phyloP scores from a whole-genome alignment of 92 coral and sea anemone genomes.

The Porites divaricata region DNA sequence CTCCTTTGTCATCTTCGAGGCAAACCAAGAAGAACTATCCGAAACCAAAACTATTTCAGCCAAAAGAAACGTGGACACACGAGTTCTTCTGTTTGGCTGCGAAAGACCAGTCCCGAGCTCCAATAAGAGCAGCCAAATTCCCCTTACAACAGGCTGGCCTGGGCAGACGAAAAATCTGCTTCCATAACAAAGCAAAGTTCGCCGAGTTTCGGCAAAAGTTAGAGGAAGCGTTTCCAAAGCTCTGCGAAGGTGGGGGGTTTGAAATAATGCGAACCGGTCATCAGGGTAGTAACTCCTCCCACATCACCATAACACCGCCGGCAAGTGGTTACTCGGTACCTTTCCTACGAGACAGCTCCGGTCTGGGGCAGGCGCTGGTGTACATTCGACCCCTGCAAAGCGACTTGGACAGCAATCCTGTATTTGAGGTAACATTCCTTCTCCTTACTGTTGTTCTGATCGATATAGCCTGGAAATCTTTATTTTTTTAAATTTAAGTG shows the following conservation, averaged over 20 bases:
- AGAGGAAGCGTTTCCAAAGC: slow-evolving; percentile 43
- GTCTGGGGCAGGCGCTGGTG: slow-evolving; percentile 59
- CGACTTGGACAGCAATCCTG: slow-evolving; percentile 39
- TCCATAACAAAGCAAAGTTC: slow-evolving; percentile 46
- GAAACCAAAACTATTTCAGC: too few relatives aligned
- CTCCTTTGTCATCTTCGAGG: too few relatives aligned
- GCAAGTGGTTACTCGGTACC: slow-evolving; percentile 59
- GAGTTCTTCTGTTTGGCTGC: too few relatives aligned
- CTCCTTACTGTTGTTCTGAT: slow-evolving; percentile 24
- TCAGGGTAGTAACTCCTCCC: slow-evolving; percentile 29
- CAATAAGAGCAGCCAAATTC: slow-evolving; percentile 44
- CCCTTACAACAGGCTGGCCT: slow-evolving; percentile 46
- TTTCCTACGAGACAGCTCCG: slow-evolving; percentile 48
- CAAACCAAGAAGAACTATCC: too few relatives aligned
- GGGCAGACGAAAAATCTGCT: slow-evolving; percentile 50
- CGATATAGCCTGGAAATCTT: slow-evolving; percentile 6
- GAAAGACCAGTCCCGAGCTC: too few relatives aligned
- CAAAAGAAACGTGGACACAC: too few relatives aligned
- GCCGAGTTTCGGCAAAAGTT: slow-evolving; percentile 35
- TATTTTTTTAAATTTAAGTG: background rate
- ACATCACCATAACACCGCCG: slow-evolving; percentile 41
- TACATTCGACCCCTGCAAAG: slow-evolving; percentile 56
- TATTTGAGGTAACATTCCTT: slow-evolving; percentile 23
- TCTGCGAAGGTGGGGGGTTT: slow-evolving; percentile 50
- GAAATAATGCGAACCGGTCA: slow-evolving; percentile 46